A percentile compares a stretch with the other conserved stretches of the same genome.
Conservation (phyloP, 2,888 invertebrate genomes). For the Syritta pipiens region DNA sequence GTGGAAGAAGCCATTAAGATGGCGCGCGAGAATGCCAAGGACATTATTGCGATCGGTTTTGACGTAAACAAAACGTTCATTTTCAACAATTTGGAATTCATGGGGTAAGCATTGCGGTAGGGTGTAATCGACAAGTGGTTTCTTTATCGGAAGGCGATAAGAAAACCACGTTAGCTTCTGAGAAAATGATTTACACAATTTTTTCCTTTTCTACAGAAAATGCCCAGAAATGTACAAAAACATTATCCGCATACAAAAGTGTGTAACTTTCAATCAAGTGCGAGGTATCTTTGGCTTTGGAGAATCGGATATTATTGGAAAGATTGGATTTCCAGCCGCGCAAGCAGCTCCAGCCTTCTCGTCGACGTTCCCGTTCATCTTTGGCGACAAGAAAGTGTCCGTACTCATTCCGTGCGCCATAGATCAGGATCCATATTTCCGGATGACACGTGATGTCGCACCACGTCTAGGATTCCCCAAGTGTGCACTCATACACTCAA, state of each 20-base stretch:
- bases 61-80: slow-evolving; percentile 97
- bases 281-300: slow-evolving; percentile 99
- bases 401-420: slow-evolving; percentile 98
- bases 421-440: slow-evolving; percentile 99
- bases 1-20: slow-evolving; percentile 92
- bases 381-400: slow-evolving; percentile 85
- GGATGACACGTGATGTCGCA: slow-evolving; percentile 99
- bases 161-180: background rate
- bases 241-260: slow-evolving; percentile 94
- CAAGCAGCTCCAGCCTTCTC: slow-evolving; percentile 97
- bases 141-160: slow-evolving; percentile 8
- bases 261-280: slow-evolving; percentile 98
- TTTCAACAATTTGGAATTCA: slow-evolving; percentile 95
- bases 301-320: slow-evolving; percentile 97
- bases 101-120: slow-evolving; percentile 85
- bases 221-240: slow-evolving; percentile 96
- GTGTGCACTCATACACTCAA: slow-evolving; percentile 91
- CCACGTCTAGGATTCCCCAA: slow-evolving; percentile 92
- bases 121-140: background rate
- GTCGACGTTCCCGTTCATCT: slow-evolving; percentile 94
- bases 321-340: slow-evolving; percentile 97
- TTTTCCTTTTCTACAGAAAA: slow-evolving; percentile 82
- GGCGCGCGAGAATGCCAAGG: slow-evolving; percentile 95
- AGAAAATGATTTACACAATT: background rate
- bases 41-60: slow-evolving; percentile 98